Base-by-base conservation (phyloP, 2,888 invertebrate genomes). In the Netelia melanura region DNA sequence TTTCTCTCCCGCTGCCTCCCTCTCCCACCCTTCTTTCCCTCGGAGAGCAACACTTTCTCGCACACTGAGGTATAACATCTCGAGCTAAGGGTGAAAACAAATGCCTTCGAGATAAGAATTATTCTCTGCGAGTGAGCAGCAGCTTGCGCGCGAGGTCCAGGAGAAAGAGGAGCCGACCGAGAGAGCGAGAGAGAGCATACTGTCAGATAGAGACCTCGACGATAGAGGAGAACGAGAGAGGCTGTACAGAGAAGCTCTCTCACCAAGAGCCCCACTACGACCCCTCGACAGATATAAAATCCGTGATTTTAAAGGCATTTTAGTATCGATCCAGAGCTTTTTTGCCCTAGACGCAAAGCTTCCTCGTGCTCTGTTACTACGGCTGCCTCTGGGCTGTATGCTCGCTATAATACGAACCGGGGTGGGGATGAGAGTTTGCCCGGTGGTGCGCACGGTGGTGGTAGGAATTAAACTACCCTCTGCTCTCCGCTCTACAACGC, bases 291-390 rank as follows among this genome's bases (percentile, higher is more conserved):
- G 94, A 95, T 95, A 95, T 95, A 95, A 95, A 95, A 95, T 95
- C 95, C 95, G 94, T 95, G 91, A 95, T 95, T 95, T 95, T 95
- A 95, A 87, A 95, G 95, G 95, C 95, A 95, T 95, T 95, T 95
- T 95, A 95, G 95, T 95, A 95, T 95, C 95, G 95, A 95, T 95
- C 95, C 94, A 68, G 54, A 70, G 93, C 94, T 95, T 95, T 95
- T 95, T 95, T 95, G 95, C 95, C 94, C 95, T 93, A 93, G 93
- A 92, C 91, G 92, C 91, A 92, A 79, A 90, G 91, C 91, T 91
- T 86, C 89, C 90, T 89, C 88, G 86, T 91, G 91, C 91, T 89
- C 85, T 86, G 89, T 84, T 86, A 79, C 81, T 79, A 83, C 72
- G 62, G 75, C 80, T 85, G 79, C 82, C 77, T 44, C 61, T 71